These are phyloP conservation scores for Trissolcus basalis DNA, from an alignment of 1,140 invertebrate species.

Conservation along the genomic window DNA sequence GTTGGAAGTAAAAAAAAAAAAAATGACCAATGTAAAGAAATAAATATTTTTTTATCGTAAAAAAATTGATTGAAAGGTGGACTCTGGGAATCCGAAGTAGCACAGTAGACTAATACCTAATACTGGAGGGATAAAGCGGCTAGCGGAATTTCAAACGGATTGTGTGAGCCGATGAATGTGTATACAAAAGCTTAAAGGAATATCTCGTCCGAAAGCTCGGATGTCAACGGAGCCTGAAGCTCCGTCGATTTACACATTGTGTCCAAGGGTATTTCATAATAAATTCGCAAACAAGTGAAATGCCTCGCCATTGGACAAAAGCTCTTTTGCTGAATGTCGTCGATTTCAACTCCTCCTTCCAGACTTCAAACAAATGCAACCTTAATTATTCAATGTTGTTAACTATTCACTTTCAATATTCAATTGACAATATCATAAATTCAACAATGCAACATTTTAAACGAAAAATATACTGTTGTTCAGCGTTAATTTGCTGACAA, in stretches of 20 bases:
- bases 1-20: not conserved
- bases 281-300: constrained; percentile 33
- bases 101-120: constrained; percentile 37
- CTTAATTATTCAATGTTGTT: not conserved
- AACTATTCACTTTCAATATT: too few relatives aligned
- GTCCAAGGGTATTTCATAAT: constrained; percentile 15
- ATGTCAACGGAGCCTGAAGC: constrained; percentile 26
- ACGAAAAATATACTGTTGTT: too few relatives aligned
- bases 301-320: constrained; percentile 16
- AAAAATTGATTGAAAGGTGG: constrained; percentile 20
- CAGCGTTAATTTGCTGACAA: too few relatives aligned
- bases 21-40: not conserved
- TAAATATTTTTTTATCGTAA: not conserved
- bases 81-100: constrained; percentile 22
- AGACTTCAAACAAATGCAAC: too few relatives aligned
- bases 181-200: constrained; percentile 40
- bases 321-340: not conserved
- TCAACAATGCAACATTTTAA: too few relatives aligned
- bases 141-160: constrained; percentile 42
- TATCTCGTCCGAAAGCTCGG: constrained; percentile 26
- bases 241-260: constrained; percentile 7
- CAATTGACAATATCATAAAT: too few relatives aligned
- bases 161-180: constrained; percentile 26
- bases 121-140: constrained; percentile 33
- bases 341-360: not conserved